Evolutionary conservation across 2,888 invertebrate genomes (phyloP).

Genomic region (Dichetophora obliterata): DNA sequence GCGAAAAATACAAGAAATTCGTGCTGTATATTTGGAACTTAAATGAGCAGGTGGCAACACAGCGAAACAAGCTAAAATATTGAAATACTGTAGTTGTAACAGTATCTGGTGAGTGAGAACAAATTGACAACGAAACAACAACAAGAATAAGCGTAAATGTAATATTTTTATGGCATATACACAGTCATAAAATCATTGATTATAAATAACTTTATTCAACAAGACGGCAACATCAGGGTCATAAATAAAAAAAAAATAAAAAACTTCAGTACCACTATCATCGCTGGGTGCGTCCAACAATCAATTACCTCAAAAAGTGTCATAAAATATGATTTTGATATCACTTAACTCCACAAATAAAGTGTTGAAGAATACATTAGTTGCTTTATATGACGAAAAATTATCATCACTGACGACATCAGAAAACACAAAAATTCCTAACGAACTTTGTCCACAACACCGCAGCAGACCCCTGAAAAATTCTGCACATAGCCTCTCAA

Average conservation of each 20-base stretch:
- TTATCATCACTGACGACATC: neutral
- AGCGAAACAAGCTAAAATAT: too few relatives aligned
- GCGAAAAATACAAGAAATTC: neutral
- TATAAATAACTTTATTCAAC: neutral
- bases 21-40: too few relatives aligned
- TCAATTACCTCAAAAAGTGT: neutral
- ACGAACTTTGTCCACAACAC: neutral
- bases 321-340: conserved; percentile 1
- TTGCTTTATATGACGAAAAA: neutral
- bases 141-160: neutral
- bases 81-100: neutral
- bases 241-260: neutral
- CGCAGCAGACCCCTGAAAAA: neutral
- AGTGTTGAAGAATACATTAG: conserved; percentile 13
- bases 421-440: neutral
- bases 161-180: neutral
- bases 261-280: neutral
- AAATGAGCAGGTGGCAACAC: too few relatives aligned
- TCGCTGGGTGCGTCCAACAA: neutral
- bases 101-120: neutral
- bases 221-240: conserved; percentile 10
- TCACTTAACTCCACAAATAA: neutral
- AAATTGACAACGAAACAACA: neutral
- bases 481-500: neutral
- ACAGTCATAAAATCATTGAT: conserved; percentile 1